phyloP scores from a whole-genome alignment of 2,797 vertebrate species.

The Coccyzus lansbergi region DNA sequence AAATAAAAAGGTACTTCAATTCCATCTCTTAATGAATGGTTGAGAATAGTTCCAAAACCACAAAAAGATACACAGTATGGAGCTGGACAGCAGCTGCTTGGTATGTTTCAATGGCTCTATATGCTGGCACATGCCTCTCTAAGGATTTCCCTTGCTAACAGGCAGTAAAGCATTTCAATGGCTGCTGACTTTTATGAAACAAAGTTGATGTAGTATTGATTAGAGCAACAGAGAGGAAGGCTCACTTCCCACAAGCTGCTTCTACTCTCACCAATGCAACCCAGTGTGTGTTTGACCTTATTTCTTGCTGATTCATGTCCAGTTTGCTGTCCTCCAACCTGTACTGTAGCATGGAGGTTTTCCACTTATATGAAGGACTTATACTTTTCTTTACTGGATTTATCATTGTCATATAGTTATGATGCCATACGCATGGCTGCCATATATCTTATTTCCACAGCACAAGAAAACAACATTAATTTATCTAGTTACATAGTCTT shows the following conservation, averaged over 20 bases:
- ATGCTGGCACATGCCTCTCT: neutral
- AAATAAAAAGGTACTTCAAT: slow-evolving; percentile 6
- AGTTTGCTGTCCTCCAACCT: neutral
- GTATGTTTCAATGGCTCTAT: neutral
- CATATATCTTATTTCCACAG: neutral
- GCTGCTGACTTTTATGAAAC: neutral
- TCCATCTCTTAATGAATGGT: neutral
- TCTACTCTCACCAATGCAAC: neutral
- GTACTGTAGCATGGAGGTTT: neutral
- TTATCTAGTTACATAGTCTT: neutral
- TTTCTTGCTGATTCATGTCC: neutral
- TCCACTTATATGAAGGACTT: neutral
- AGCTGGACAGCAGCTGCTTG: neutral
- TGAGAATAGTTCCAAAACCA: neutral
- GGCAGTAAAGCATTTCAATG: neutral
- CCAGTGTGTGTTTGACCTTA: neutral
- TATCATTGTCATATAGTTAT: neutral
- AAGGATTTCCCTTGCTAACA: neutral
- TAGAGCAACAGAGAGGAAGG: neutral
- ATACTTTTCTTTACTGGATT: neutral
- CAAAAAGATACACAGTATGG: neutral
- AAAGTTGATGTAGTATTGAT: neutral
- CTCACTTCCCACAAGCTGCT: neutral
- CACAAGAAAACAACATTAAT: neutral
- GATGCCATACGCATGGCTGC: neutral